These are phyloP conservation scores for Acyrthosiphon pisum DNA, from an alignment of 1,140 invertebrate genomes.

Conservation along the genomic window DNA sequence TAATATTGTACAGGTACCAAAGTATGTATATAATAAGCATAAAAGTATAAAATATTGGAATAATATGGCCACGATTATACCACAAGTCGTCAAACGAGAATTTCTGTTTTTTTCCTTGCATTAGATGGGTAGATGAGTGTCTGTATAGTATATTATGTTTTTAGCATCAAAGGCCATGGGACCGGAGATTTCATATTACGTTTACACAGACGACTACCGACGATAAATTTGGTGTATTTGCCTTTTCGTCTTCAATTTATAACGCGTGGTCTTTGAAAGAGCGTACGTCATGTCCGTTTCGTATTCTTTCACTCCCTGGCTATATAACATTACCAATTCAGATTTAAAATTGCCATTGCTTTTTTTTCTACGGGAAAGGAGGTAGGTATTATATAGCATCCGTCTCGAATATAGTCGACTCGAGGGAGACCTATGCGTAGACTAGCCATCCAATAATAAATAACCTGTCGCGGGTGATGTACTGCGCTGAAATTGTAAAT, in stretches of 20 bases:
- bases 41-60: neutral
- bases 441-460: neutral
- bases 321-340: constrained; percentile 44
- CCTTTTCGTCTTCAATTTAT: constrained; percentile 48
- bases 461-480: neutral
- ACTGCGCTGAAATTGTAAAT: neutral
- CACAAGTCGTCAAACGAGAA: neutral
- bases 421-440: neutral
- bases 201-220: constrained; percentile 34
- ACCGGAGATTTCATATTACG: neutral
- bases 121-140: neutral
- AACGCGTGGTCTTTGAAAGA: neutral
- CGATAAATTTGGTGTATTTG: neutral
- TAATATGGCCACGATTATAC: neutral
- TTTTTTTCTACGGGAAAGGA: neutral
- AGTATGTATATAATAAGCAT: neutral
- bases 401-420: neutral
- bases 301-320: neutral
- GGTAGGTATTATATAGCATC: neutral
- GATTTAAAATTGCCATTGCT: constrained; percentile 30
- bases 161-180: neutral
- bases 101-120: neutral
- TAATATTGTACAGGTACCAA: neutral
- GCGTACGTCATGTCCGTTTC: constrained; percentile 29
- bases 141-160: neutral